phyloP scores from a whole-genome alignment of 2,797 vertebrate species.

The Avahi laniger region DNA sequence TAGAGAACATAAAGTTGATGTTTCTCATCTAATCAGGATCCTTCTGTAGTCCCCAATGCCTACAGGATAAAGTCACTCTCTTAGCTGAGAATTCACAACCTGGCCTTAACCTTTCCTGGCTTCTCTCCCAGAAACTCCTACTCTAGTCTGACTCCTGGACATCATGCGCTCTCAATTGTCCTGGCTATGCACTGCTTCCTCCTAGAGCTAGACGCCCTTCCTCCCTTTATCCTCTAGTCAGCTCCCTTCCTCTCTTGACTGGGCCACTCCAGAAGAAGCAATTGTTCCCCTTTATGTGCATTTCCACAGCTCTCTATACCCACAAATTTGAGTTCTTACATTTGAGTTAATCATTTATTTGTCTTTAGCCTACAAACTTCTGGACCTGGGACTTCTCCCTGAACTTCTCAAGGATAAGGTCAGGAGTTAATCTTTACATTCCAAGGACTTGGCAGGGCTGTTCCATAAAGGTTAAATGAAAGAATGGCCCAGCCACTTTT shows the following conservation, averaged over 20 bases:
- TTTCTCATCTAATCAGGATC: not conserved
- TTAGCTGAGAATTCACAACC: not conserved
- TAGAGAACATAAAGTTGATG: not conserved
- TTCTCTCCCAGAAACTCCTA: not conserved
- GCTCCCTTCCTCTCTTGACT: not conserved
- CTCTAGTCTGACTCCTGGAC: not conserved
- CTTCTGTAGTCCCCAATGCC: not conserved
- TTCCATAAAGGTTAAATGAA: conserved; percentile 13
- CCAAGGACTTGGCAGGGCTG: not conserved
- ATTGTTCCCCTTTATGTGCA: not conserved
- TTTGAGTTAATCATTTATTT: conserved; percentile 30
- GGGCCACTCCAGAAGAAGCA: not conserved
- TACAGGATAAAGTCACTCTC: not conserved
- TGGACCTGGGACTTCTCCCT: not conserved
- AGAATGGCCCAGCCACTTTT: conserved; percentile 19
- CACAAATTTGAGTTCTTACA: not conserved
- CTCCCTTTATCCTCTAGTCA: not conserved
- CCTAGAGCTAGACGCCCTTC: not conserved
- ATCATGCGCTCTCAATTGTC: not conserved
- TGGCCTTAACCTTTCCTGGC: not conserved
- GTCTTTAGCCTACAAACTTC: not conserved
- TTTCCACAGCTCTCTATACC: not conserved
- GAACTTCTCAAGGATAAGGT: conserved; percentile 1
- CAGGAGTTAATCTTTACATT: conserved; percentile 32
- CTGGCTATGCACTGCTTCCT: not conserved